Conservation (phyloP, 2,888 invertebrate genomes). For the Acholoe squamosa region DNA sequence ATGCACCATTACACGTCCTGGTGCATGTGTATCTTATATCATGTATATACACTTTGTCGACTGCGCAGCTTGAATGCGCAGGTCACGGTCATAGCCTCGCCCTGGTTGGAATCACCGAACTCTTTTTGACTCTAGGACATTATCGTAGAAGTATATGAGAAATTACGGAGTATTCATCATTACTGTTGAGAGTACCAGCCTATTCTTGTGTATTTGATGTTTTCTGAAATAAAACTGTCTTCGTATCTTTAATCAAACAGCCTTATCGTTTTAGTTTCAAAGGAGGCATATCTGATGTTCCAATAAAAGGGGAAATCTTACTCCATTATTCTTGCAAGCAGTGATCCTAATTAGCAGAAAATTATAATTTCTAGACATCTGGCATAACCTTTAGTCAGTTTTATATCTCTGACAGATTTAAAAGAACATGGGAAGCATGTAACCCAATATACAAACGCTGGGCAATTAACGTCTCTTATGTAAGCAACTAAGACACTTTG, state of each 20-base stretch:
- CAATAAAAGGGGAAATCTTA: no score
- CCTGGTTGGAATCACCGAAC: conserved; percentile 47
- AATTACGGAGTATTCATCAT: background rate
- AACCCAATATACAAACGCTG: no score
- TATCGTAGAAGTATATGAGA: background rate
- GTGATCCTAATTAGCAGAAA: no score
- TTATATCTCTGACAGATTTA: no score
- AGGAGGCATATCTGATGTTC: background rate
- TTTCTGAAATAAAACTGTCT: conserved; percentile 47
- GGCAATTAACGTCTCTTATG: no score
- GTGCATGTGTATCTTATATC: background rate
- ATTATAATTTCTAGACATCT: no score
- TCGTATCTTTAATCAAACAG: background rate
- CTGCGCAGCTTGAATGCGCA: conserved; percentile 3
- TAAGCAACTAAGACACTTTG: no score
- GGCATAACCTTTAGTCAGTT: no score
- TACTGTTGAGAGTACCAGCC: conserved; percentile 14
- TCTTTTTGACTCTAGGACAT: background rate
- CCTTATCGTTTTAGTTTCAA: background rate
- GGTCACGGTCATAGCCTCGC: conserved; percentile 54
- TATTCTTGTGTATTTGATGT: conserved; percentile 41
- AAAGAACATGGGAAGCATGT: no score
- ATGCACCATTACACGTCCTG: background rate
- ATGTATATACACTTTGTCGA: conserved; percentile 9
- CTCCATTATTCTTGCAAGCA: no score